Evolutionary conservation across 2,113 vertebrate species (phyloP).

Genomic region (Tamias sibiricus): DNA sequence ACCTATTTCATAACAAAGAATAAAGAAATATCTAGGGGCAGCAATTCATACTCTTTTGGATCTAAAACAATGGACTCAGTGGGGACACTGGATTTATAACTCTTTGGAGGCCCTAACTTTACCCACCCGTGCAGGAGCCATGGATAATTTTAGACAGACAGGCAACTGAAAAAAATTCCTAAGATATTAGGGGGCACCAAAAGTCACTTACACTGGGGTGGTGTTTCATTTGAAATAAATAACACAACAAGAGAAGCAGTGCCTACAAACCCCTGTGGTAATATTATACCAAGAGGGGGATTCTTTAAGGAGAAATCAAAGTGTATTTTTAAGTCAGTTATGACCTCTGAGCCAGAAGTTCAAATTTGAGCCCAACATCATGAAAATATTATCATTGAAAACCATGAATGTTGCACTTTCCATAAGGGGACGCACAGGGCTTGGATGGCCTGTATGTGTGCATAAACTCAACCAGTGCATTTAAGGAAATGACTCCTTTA

Average conservation of each 20-base stretch:
- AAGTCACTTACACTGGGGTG: conserved; percentile 50
- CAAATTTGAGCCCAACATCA: conserved; percentile 48
- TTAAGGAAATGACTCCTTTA: background rate
- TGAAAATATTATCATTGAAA: conserved; percentile 56
- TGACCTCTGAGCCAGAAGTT: conserved; percentile 54
- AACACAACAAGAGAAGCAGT: conserved; percentile 33
- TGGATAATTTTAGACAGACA: conserved; percentile 79
- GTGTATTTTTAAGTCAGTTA: conserved; percentile 61
- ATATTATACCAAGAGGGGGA: conserved; percentile 43
- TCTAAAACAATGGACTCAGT: conserved; percentile 72
- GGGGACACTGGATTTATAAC: conserved; percentile 74
- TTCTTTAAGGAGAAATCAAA: conserved; percentile 59
- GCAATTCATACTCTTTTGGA: conserved; percentile 78
- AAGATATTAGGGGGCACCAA: conserved; percentile 65
- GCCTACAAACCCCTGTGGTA: background rate
- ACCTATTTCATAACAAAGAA: conserved; percentile 78
- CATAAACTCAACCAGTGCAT: background rate
- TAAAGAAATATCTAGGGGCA: conserved; percentile 78
- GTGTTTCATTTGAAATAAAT: conserved; percentile 72
- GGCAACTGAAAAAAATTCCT: conserved; percentile 69
- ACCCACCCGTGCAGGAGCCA: conserved; percentile 62
- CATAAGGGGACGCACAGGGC: background rate
- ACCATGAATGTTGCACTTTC: background rate
- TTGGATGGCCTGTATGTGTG: background rate
- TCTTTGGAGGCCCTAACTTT: conserved; percentile 73